Evolutionary conservation across 2,888 invertebrate species (phyloP).

Genomic region (Liodrosophila aerea): DNA sequence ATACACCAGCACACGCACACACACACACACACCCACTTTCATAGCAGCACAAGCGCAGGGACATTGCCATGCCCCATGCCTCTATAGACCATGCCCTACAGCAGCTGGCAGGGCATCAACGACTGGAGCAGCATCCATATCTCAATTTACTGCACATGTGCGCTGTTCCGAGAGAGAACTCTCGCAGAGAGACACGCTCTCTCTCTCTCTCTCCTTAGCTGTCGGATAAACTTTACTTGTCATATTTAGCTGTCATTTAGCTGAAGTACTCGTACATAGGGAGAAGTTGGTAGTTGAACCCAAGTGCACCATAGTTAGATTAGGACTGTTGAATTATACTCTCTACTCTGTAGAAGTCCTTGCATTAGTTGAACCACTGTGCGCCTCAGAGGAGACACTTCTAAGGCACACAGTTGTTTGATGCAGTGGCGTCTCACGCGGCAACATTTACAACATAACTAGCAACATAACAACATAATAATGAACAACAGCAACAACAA

Average conservation of each 20-base stretch:
- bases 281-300: constrained; percentile 14
- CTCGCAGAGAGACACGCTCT: constrained; percentile 2
- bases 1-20: constrained; percentile 4
- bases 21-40: constrained; percentile 27
- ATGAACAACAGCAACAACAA: constrained; percentile 27
- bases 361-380: constrained; percentile 55
- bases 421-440: constrained; percentile 50
- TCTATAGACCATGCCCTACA: constrained; percentile 6
- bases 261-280: neutral
- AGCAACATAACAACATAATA: constrained; percentile 17
- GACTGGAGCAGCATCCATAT: constrained; percentile 36
- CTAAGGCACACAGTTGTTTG: constrained; percentile 46
- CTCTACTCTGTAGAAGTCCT: constrained; percentile 37
- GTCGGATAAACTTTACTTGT: constrained; percentile 54
- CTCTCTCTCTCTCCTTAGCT: constrained; percentile 17
- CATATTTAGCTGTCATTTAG: constrained; percentile 36
- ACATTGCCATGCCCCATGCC: constrained; percentile 27
- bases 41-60: constrained; percentile 10
- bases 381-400: constrained; percentile 19
- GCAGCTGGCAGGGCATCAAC: constrained; percentile 22
- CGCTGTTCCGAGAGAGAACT: constrained; percentile 11
- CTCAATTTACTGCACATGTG: constrained; percentile 49
- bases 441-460: constrained; percentile 21
- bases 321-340: constrained; percentile 53
- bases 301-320: constrained; percentile 16